phyloP scores from a whole-genome alignment of 2,797 vertebrate species.

The Tauraco hartlaubi region DNA sequence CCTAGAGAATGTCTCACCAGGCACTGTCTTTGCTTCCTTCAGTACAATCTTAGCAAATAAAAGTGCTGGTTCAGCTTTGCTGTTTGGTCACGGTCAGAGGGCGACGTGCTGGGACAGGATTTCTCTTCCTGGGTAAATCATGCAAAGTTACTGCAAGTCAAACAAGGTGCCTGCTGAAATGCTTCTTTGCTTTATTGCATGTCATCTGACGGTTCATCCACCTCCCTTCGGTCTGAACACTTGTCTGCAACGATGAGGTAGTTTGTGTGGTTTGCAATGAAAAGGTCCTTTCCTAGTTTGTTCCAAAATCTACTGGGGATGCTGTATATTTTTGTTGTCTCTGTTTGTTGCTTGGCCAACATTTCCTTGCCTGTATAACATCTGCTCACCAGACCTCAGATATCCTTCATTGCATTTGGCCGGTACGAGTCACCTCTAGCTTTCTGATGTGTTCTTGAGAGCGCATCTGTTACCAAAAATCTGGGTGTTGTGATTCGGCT shows the following conservation, averaged over 20 bases:
- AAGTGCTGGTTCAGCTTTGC: not conserved
- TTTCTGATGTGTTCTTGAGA: not conserved
- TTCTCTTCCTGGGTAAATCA: not conserved
- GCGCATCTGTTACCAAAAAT: not conserved
- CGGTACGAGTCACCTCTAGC: not conserved
- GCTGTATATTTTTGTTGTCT: slow-evolving; percentile 30
- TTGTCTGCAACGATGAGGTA: not conserved
- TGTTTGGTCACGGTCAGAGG: not conserved
- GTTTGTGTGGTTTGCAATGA: slow-evolving; percentile 27
- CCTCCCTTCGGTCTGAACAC: not conserved
- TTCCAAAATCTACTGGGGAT: slow-evolving; percentile 19
- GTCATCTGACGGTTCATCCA: not conserved
- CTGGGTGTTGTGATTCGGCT: not conserved
- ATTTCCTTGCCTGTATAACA: slow-evolving; percentile 36
- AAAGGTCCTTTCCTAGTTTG: slow-evolving; percentile 17
- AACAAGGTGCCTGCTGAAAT: slow-evolving; percentile 34
- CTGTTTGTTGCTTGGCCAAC: slow-evolving; percentile 46
- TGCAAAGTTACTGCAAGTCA: not conserved
- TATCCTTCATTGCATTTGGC: not conserved
- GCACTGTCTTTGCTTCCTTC: not conserved
- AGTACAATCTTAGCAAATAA: not conserved
- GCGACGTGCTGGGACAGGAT: not conserved
- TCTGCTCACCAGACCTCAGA: slow-evolving; percentile 53
- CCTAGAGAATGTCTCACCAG: not conserved
- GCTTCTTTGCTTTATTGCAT: not conserved